Evolutionary conservation across 2,797 vertebrate genomes (phyloP).

Genomic region (Emydoidea blandingii): DNA sequence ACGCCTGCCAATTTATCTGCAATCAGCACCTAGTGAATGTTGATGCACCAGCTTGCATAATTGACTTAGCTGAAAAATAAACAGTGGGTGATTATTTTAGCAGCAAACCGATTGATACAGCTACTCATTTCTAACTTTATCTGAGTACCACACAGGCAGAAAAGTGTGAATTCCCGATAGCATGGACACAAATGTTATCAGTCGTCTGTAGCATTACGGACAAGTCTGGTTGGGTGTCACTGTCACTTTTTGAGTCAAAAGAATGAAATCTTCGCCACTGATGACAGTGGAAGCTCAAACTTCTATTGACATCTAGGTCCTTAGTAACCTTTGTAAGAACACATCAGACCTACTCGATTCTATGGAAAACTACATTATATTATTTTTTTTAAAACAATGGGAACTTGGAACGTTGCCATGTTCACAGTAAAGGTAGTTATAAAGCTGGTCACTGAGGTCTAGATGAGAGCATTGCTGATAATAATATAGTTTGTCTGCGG

Average conservation of each 20-base stretch:
- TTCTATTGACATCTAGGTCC: neutral
- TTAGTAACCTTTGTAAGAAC: neutral
- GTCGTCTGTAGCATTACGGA: conserved; percentile 23
- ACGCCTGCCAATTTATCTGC: conserved; percentile 57
- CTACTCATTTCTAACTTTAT: conserved; percentile 76
- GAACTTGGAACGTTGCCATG: neutral
- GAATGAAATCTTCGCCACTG: neutral
- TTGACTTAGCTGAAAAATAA: conserved; percentile 74
- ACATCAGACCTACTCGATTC: neutral
- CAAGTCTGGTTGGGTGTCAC: neutral
- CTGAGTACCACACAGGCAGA: conserved; percentile 62
- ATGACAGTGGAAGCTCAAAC: neutral
- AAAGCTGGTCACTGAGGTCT: conserved; percentile 58
- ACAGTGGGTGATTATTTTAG: conserved; percentile 85
- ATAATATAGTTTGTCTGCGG: conserved; percentile 72
- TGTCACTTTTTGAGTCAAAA: neutral
- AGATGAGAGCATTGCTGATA: conserved; percentile 71
- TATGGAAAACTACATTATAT: neutral
- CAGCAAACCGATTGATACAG: conserved; percentile 82
- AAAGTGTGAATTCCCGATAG: conserved; percentile 27
- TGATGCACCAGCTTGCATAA: conserved; percentile 69
- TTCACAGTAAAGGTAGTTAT: conserved; percentile 35
- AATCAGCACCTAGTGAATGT: conserved; percentile 49
- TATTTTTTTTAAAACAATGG: conserved; percentile 36
- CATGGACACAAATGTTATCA: conserved; percentile 26